Percentiles rank a stretch among this genome's conserved stretches.
Evolutionary conservation across 2,113 vertebrate genomes (phyloP).

Genomic region (Pithys albifrons): DNA sequence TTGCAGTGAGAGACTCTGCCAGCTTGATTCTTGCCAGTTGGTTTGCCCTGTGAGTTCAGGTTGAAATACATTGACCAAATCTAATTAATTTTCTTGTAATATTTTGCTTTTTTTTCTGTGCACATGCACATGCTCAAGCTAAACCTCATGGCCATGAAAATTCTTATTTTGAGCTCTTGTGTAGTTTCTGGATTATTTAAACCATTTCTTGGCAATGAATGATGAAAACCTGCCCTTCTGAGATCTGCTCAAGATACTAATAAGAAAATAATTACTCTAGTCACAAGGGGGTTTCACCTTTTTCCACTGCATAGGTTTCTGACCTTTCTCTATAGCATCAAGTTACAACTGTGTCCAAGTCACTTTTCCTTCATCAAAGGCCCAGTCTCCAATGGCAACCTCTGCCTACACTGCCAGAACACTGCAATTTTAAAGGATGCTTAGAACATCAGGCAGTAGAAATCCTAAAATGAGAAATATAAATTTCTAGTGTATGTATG

Average conservation of each 20-base stretch:
- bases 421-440: neutral
- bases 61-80: neutral
- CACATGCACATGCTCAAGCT: fast-evolving
- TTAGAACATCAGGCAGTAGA: neutral
- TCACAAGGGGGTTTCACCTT: neutral
- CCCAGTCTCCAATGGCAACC: neutral
- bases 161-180: neutral
- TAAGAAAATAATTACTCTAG: neutral
- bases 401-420: neutral
- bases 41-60: neutral
- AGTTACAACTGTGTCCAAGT: neutral
- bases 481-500: neutral
- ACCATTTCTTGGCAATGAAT: neutral
- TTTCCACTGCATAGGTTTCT: neutral
- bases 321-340: neutral
- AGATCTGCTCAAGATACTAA: neutral
- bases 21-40: neutral
- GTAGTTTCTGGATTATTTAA: neutral
- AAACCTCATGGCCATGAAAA: neutral
- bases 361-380: neutral
- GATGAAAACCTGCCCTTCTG: neutral
- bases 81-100: neutral
- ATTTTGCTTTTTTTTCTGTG: neutral
- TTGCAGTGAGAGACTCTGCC: neutral
- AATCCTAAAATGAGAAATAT: neutral